A percentile compares a stretch with the other conserved stretches of the same genome.
These are phyloP conservation scores for Ceratina calcarata DNA, from an alignment of 1,140 invertebrate species.

Conservation along the genomic window DNA sequence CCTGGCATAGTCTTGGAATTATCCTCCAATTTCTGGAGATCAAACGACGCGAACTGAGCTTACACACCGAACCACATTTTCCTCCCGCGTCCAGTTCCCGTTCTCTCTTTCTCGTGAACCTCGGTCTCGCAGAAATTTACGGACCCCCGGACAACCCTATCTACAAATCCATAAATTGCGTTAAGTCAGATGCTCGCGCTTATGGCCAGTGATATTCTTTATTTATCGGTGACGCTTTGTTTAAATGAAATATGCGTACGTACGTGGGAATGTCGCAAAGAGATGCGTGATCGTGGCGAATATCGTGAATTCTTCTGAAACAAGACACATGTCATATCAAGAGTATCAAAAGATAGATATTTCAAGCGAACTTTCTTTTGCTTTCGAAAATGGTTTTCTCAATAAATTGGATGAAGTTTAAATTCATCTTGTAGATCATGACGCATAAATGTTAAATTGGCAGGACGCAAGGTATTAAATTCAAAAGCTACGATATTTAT, in stretches of 20 bases:
- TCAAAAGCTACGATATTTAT: not conserved
- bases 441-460: too few species aligned
- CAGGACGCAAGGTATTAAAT: too few species aligned
- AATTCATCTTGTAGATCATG: too few species aligned
- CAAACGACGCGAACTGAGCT: conserved; percentile 12
- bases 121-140: conserved; percentile 3
- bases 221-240: conserved; percentile 9
- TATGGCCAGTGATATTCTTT: not conserved
- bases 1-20: not conserved
- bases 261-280: too few species aligned
- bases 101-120: too few species aligned
- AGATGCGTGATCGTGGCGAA: too few species aligned
- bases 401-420: too few species aligned
- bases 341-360: too few species aligned
- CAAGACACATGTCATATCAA: too few species aligned
- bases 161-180: conserved; percentile 21
- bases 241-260: not conserved
- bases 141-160: conserved; percentile 22
- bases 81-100: not conserved
- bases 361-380: too few species aligned
- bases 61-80: not conserved
- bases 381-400: too few species aligned
- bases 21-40: conserved; percentile 34
- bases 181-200: conserved; percentile 3
- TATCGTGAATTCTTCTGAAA: too few species aligned